These are phyloP conservation scores for Anhinga rufa DNA, from an alignment of 2,113 vertebrate genomes.

Conservation along the genomic window DNA sequence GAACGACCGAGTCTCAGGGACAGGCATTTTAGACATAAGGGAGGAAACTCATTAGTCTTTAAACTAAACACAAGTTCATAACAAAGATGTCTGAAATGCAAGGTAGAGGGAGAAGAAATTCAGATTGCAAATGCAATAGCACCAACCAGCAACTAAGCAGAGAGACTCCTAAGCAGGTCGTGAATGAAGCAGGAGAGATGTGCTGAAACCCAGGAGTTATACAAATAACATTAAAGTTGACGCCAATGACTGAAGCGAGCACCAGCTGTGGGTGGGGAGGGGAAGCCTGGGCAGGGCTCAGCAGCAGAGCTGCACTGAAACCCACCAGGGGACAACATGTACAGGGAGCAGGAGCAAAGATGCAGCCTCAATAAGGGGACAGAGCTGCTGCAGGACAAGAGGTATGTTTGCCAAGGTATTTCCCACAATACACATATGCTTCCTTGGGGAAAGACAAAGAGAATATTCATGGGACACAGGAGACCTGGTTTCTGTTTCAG, in stretches of 20 bases:
- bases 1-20: background rate
- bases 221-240: background rate
- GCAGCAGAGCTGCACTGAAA: background rate
- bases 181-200: background rate
- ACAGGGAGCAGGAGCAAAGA: fast-evolving
- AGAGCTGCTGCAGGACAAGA: background rate
- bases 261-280: fast-evolving
- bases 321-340: fast-evolving
- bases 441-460: background rate
- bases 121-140: background rate
- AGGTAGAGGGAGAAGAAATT: background rate
- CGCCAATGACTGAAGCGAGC: fast-evolving
- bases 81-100: background rate
- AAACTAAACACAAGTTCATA: background rate
- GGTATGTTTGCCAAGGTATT: background rate
- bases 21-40: background rate
- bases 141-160: too few relatives aligned
- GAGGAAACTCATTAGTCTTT: background rate
- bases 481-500: background rate
- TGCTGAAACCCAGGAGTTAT: background rate
- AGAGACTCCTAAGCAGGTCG: background rate
- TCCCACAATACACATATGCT: background rate
- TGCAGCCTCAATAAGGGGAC: fast-evolving
- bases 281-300: background rate
- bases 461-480: background rate